Evolutionary conservation across 2,888 invertebrate species (phyloP), one percentile per base, ranked within the genome.

Genomic region (Aphidoletes aphidimyza): DNA sequence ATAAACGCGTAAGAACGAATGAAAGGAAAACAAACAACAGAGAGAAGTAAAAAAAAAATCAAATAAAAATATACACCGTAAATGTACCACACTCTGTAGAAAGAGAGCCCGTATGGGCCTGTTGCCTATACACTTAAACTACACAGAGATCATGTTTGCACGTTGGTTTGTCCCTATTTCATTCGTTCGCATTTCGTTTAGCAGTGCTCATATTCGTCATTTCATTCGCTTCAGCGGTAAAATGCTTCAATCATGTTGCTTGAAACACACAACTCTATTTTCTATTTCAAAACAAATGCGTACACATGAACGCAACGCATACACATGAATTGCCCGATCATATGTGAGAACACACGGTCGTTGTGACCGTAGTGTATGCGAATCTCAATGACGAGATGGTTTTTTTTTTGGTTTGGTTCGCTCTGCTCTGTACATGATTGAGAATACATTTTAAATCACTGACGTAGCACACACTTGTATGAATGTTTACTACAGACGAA

Each of bases 341-440:
- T 54, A 54, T 54, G 54, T 54, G 22, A 54, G 17, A 47, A 47
- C 17, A 19, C 19, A 11, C 47, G 47, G 19, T 19, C 8, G 17
- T 22, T 26, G 14, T 26, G 22, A 26, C 22, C 54, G 54, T 5
- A 5, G 11, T 11, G 54, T 22, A 26, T 54, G 54, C 26, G 26
- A 54, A 54, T 54, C 54, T 22, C 26, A 26, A 54, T 54, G 22
- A 54, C 5, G 6, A n/a, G 22, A 0, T 54, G n/a, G 5, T 54
- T 54, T 54, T 54, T 54, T 54, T n/a, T 26, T 26, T 54, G 3
- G 5, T 54, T 54, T 26, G 14, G 36, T 22, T 39, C 22, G 97
- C 97, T n/a, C n/a, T n/a, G n/a, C n/a, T n/a, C n/a, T n/a, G n/a
- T n/a, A n/a, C n/a, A n/a, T n/a, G n/a, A n/a, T n/a, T n/a, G n/a